Percentiles rank a stretch among this genome's conserved stretches.
Evolutionary conservation across 2,113 vertebrate species (phyloP).

Genomic region (Dipodomys ordii): DNA sequence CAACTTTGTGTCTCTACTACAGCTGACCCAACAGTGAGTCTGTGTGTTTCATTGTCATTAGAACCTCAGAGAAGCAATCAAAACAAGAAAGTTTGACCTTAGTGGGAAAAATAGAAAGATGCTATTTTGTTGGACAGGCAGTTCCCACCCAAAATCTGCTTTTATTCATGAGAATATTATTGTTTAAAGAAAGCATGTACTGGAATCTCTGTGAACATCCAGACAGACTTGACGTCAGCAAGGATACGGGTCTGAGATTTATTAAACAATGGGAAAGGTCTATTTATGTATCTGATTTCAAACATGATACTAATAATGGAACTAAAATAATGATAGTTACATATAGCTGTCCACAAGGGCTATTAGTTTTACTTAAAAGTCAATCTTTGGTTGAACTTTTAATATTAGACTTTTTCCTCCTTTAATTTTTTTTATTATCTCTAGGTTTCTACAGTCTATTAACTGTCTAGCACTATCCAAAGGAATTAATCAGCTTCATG

Average conservation of each 20-base stretch:
- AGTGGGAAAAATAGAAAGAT: neutral
- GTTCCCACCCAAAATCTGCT: neutral
- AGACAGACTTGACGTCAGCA: neutral
- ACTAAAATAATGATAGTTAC: neutral
- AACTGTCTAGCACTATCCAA: neutral
- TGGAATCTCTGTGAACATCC: neutral
- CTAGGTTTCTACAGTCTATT: neutral
- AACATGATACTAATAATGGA: neutral
- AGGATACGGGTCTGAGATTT: neutral
- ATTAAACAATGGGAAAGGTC: neutral
- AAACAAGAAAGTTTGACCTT: neutral
- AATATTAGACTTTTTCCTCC: neutral
- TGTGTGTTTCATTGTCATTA: neutral
- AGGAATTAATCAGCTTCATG: neutral
- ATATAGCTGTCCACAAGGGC: neutral
- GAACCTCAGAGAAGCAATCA: neutral
- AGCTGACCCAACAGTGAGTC: neutral
- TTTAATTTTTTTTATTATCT: neutral
- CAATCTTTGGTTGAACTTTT: neutral
- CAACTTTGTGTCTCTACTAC: neutral
- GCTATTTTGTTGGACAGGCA: neutral
- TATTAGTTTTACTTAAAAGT: conserved; percentile 1
- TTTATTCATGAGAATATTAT: conserved; percentile 7
- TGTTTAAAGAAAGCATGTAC: neutral
- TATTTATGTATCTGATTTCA: conserved; percentile 45